Evolutionary conservation across 1,140 invertebrate genomes (phyloP).

Genomic region (Cardiocondyla obscurior): DNA sequence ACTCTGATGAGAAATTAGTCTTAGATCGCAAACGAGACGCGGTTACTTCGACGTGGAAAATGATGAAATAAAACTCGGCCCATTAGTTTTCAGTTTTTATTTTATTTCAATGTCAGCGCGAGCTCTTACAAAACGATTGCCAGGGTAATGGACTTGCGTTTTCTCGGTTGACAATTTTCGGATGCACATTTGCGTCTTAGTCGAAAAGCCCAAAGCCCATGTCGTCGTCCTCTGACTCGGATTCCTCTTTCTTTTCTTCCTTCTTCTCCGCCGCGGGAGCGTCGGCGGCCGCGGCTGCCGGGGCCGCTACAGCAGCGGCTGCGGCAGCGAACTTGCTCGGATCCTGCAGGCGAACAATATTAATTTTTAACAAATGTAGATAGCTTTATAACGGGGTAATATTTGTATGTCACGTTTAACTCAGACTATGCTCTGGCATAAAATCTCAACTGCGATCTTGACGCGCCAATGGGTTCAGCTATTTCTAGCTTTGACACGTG

Average conservation of each 20-base stretch:
- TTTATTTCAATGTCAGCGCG: constrained; percentile 15
- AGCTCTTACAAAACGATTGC: neutral
- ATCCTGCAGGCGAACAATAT: constrained; percentile 89
- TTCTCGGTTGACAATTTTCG: constrained; percentile 1
- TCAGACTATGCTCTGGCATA: constrained; percentile 64
- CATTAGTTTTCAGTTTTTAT: too few relatives aligned
- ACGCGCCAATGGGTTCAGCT: constrained; percentile 80
- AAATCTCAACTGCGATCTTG: constrained; percentile 65
- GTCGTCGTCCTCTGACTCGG: constrained; percentile 95
- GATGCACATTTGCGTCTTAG: constrained; percentile 86
- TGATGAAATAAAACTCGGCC: too few relatives aligned
- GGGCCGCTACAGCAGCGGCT: constrained; percentile 86
- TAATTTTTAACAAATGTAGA: constrained; percentile 33
- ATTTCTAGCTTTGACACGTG: constrained; percentile 79
- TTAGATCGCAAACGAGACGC: too few relatives aligned
- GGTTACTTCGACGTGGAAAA: too few relatives aligned
- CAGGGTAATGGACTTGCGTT: constrained; percentile 44
- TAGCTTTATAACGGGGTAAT: too few relatives aligned
- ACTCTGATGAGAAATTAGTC: too few relatives aligned
- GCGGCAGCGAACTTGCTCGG: constrained; percentile 95
- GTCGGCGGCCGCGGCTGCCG: constrained; percentile 86
- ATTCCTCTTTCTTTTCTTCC: constrained; percentile 91
- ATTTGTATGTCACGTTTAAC: neutral
- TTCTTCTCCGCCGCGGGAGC: constrained; percentile 86
- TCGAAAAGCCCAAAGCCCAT: constrained; percentile 99